A percentile compares a stretch with the other conserved stretches of the same genome.
phyloP scores from a whole-genome alignment of 37 sponge, comb jelly and placozoan species.

The Agelas oroides region DNA sequence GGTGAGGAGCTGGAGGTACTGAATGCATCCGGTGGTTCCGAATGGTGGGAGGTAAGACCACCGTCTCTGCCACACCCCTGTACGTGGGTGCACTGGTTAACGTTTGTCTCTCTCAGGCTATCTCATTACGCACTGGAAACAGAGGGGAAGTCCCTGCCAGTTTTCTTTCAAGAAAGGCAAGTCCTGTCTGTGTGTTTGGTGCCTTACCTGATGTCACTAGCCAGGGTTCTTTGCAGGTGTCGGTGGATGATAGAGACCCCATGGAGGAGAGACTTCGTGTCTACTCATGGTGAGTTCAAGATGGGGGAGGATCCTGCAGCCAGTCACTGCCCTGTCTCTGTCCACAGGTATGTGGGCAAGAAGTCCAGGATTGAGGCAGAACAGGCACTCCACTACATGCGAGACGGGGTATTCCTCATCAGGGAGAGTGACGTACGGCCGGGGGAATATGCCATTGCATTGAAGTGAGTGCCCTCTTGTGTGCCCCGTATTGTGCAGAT shows the following conservation, averaged over 20 bases:
- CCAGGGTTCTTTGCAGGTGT: background rate
- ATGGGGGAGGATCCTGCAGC: no score
- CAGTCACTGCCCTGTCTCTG: background rate
- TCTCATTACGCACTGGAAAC: slow-evolving; percentile 63
- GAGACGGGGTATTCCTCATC: slow-evolving; percentile 87
- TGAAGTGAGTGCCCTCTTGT: slow-evolving; percentile 73
- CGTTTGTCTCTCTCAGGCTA: slow-evolving; percentile 35
- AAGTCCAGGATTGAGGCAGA: slow-evolving; percentile 88
- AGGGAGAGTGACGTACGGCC: slow-evolving; percentile 89
- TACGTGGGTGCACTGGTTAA: background rate
- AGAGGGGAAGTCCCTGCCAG: slow-evolving; percentile 80
- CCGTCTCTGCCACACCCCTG: background rate
- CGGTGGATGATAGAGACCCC: background rate
- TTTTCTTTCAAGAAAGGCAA: slow-evolving; percentile 35
- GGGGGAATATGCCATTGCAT: slow-evolving; percentile 89
- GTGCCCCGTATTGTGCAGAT: no score
- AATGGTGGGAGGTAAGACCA: slow-evolving; percentile 90
- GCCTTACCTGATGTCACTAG: background rate
- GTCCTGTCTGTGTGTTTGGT: background rate
- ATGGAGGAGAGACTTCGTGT: background rate
- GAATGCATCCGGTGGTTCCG: slow-evolving; percentile 11
- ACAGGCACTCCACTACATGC: slow-evolving; percentile 41
- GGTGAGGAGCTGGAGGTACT: slow-evolving; percentile 81
- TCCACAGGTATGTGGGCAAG: slow-evolving; percentile 70
- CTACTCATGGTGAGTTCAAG: background rate